Evolutionary conservation across 2,113 vertebrate species (phyloP), one percentile per base, ranked within the genome.

Genomic region (Chunga burmeisteri): DNA sequence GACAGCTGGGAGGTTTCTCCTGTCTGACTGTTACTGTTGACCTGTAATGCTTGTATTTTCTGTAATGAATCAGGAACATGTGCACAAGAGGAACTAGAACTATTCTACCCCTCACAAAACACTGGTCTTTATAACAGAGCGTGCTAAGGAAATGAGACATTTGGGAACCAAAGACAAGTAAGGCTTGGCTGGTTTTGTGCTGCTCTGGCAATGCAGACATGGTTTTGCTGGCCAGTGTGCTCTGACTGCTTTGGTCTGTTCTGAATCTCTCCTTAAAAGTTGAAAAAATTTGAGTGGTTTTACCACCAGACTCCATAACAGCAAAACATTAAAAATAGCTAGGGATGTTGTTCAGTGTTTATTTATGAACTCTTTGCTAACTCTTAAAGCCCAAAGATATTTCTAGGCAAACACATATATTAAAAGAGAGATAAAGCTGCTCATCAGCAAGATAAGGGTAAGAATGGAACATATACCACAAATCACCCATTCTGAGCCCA

Each of bases 241-340:
- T 81, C 46, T 84, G 55, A 38, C 59, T 87, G 78, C 53, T 88
- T 77, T 82, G 49, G 73, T 80, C 74, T 90, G 36, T 56, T 96
- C 74, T 92, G 58, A 95, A 85, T 92, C 27, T 88, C 82, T 80
- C 96, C 96, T 94, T 97, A 97, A 96, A 96, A 96, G 95, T 14
- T 94, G 87, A 97, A 97, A 97, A 96, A 91, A 93, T 94, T 67
- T 87, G 56, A 93, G 80, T 91, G 47, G 65, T 91, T 96, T 96
- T 95, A n/a, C 65, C 73, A 91, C 65, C 56, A 94, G 66, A 71
- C 55, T 84, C 56, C 36, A 7, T 62, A 91, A 86, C 30, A 91
- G 78, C 40, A 94, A 90, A 91, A 52, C 8, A 65, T 91, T 90
- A 82, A 87, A 97, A 96, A 97, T 96, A 96, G 78, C 78, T 91